phyloP scores from a whole-genome alignment of 2,888 invertebrate genomes.

The Blastobasis adustella region DNA sequence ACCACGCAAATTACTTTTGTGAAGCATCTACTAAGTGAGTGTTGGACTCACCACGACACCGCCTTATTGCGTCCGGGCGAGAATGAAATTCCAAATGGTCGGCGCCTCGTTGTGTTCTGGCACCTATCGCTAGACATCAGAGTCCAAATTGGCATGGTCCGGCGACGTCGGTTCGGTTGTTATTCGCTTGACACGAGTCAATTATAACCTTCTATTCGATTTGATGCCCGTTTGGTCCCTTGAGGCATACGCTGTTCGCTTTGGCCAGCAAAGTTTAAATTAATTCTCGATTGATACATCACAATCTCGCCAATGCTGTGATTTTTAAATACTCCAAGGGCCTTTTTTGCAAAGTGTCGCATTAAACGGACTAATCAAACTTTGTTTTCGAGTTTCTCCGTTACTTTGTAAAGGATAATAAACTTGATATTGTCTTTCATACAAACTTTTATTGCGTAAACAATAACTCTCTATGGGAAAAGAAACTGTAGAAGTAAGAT shows the following conservation, averaged over 20 bases:
- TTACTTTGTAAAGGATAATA: too few relatives aligned
- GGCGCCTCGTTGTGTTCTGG: slow-evolving; percentile 15
- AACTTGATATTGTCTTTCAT: too few relatives aligned
- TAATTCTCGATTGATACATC: slow-evolving; percentile 68
- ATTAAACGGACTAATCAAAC: slow-evolving; percentile 19
- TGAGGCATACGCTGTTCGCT: slow-evolving; percentile 54
- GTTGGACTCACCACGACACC: slow-evolving; percentile 42
- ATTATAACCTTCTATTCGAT: slow-evolving; percentile 70
- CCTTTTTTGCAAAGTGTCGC: slow-evolving; percentile 26
- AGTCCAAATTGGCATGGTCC: slow-evolving; percentile 42
- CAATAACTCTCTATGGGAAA: neutral
- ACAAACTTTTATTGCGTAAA: too few relatives aligned
- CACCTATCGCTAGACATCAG: slow-evolving; percentile 22
- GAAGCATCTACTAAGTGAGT: slow-evolving; percentile 54
- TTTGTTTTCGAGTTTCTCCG: neutral
- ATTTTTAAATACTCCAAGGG: slow-evolving; percentile 50
- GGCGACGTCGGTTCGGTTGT: slow-evolving; percentile 35
- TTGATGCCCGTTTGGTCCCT: slow-evolving; percentile 61
- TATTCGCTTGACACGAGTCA: slow-evolving; percentile 53
- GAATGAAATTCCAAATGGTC: slow-evolving; percentile 24
- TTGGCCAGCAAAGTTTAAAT: slow-evolving; percentile 68
- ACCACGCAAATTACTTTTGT: slow-evolving; percentile 53
- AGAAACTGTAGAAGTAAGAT: neutral
- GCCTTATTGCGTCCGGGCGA: slow-evolving; percentile 27
- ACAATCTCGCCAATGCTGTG: slow-evolving; percentile 49